Evolutionary conservation across 1,140 invertebrate genomes (phyloP), one percentile per base, ranked within the genome.

Genomic region (Bombus superbus): DNA sequence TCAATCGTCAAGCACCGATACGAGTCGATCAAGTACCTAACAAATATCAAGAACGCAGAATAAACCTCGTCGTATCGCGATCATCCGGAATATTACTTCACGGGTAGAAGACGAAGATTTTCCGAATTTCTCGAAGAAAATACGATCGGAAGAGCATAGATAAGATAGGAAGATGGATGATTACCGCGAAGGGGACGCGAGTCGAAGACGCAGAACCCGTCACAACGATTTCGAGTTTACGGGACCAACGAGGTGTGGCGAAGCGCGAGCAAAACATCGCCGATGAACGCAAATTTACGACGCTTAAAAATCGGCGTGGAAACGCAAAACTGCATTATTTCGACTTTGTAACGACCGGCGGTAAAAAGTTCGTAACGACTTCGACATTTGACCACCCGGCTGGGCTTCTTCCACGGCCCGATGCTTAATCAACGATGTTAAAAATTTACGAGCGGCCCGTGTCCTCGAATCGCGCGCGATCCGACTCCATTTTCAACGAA

Each of bases 401-500:
- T 44, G 47, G 74, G 69, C n/a, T 57, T 77, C 13, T 42, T 53
- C 53, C 76, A 59, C 32, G 40, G 59, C 28, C 68, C 80, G 71
- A 81, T 47, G 86, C 32, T 89, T 89, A 82, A 90, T 90, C 88
- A 71, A 71, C 86, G 66, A 85, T 78, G 85, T 85, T 71, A 79
- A 87, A 90, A 88, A 77, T 90, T 89, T 87, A 90, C 82, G 89
- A 87, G 59, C 82, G 57, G n/a, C 68, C 62, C 81, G 88, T 80
- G 85, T 82, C 81, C 86, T 87, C 81, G 82, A 79, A 82, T 84
- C 47, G 47, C 28, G 64, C 68, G 42, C 76, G 32, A 28, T 74
- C 42, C 47, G 76, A 28, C 62, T 62, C 77, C 6, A 8, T 80
- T 86, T 78, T 57, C 32, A 86, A 32, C 35, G 28, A 69, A 44